Conservation (phyloP, 2,888 invertebrate genomes). For the Stenichneumon culpator region DNA sequence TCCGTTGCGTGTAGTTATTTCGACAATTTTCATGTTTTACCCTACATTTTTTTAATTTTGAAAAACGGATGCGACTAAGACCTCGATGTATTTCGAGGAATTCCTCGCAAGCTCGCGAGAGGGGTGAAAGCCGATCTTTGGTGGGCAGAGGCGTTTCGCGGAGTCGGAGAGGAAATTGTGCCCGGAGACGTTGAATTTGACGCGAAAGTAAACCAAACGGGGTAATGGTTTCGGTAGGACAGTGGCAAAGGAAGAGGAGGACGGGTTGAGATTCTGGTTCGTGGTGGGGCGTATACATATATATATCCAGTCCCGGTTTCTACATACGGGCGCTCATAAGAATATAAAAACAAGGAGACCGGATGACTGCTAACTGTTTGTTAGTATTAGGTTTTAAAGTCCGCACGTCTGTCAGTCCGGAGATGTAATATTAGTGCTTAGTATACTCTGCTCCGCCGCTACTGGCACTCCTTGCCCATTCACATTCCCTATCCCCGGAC, state of each 20-base stretch:
- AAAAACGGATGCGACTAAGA: background rate
- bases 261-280: constrained; percentile 2
- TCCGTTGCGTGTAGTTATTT: too few species aligned
- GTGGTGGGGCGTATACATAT: constrained; percentile 18
- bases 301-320: constrained; percentile 11
- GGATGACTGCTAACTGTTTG: constrained; percentile 85
- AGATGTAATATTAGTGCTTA: constrained; percentile 85
- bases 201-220: constrained; percentile 57
- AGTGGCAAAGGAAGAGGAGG: background rate
- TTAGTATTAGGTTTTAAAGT: constrained; percentile 85
- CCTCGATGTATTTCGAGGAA: background rate
- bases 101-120: background rate
- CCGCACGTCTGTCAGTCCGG: constrained; percentile 84
- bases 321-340: constrained; percentile 77
- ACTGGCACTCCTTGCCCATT: constrained; percentile 76
- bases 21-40: background rate
- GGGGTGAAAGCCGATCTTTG: background rate
- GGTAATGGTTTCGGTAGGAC: constrained; percentile 53
- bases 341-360: constrained; percentile 85
- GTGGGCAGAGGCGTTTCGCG: constrained; percentile 15
- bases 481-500: constrained; percentile 53
- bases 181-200: constrained; percentile 46
- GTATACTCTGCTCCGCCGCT: constrained; percentile 74
- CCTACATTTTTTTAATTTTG: background rate
- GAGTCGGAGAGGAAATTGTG: constrained; percentile 50